phyloP scores from a whole-genome alignment of 2,888 invertebrate genomes.

The Lasioglossum lativentre region DNA sequence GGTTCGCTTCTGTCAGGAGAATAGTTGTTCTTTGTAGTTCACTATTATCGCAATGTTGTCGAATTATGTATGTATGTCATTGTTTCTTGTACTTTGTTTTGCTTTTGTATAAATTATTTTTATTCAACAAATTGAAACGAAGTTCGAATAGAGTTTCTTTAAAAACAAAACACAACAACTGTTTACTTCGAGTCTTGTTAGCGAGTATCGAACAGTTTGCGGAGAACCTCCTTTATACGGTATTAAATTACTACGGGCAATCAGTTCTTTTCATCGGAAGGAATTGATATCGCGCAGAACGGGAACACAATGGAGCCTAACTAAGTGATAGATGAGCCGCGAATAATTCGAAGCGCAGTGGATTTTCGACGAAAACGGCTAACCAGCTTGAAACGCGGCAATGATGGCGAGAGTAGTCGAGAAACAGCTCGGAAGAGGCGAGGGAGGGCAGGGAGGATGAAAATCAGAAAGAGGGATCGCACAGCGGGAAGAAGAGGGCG shows the following conservation, averaged over 20 bases:
- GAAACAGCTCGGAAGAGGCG: not conserved
- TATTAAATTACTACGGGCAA: not conserved
- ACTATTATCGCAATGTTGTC: not conserved
- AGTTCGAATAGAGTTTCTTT: too few relatives aligned
- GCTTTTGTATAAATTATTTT: not conserved
- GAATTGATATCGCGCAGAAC: not conserved
- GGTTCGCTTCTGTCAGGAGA: not conserved
- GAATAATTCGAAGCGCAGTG: not conserved
- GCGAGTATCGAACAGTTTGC: too few relatives aligned
- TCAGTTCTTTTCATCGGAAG: not conserved
- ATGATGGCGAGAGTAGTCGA: not conserved
- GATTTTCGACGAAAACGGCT: not conserved
- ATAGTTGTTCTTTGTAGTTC: not conserved
- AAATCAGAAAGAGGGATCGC: constrained; percentile 35
- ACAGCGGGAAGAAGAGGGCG: constrained; percentile 54
- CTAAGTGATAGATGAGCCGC: not conserved
- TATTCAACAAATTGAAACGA: too few relatives aligned
- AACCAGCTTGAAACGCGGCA: constrained; percentile 10
- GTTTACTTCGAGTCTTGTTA: too few relatives aligned
- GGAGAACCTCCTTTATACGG: too few relatives aligned
- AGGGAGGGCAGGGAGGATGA: not conserved
- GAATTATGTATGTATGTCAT: not conserved
- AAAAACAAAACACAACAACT: too few relatives aligned
- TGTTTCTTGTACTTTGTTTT: not conserved
- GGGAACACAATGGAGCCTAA: not conserved